Evolutionary conservation across 2,797 vertebrate species (phyloP), one percentile per base, ranked within the genome.

Genomic region (Hydrolagus colliei): DNA sequence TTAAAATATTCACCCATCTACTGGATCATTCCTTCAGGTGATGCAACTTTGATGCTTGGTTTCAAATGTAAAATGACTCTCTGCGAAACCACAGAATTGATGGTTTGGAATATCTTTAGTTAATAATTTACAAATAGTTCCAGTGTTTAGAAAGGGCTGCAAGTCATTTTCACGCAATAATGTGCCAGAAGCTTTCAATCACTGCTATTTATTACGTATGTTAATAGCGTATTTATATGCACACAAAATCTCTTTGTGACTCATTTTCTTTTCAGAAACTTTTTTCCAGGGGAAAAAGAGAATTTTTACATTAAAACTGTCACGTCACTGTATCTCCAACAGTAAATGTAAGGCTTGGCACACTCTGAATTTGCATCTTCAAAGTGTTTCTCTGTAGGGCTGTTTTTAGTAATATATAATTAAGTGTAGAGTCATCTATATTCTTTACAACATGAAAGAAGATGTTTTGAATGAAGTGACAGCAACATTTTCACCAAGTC

Each of bases 121-220:
- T 84, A 84, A 84, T 84, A 84, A 84, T 84, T 84, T 84, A 84
- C 79, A 84, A 84, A 84, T 84, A 71, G 32, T 71, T 71, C 65
- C 71, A 71, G 71, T 71, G 79, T 68, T 84, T 68, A 20, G 27
- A 84, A 84, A 84, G 27, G 18, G 79, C 79, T 84, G 65, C 71
- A 67, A 84, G 79, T 67, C 41, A 35, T 71, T 84, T 84, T 35
- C 1, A 84, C 68, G 65, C 52, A 67, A 7, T 71, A 68, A 35
- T 52, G 65, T 71, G 79, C 79, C 32, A 84, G 10, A 84, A 67
- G 63, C 32, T 35, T 71, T 71, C 32, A 84, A 67, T 68, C 65
- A 84, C 79, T 71, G 77, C 65, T 84, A 84, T 68, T 84, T 84
- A 84, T 84, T 84, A 84, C 35, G 7, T 18, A 71, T 84, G 67